These are phyloP conservation scores for Drosophila pegasa DNA, from an alignment of 2,888 invertebrate species.

Conservation along the genomic window DNA sequence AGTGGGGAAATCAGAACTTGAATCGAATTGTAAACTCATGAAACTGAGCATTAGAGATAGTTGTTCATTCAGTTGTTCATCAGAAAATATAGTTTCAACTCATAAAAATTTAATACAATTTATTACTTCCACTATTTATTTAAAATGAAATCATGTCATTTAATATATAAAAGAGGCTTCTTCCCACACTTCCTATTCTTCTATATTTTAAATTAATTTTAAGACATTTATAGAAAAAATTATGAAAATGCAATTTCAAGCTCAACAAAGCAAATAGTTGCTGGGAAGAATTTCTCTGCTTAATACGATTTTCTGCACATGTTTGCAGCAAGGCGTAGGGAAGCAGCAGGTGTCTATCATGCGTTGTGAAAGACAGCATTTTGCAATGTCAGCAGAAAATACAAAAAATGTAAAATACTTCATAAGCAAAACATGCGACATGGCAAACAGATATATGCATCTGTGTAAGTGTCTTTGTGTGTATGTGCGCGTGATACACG, in stretches of 20 bases:
- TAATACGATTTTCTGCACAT: constrained; percentile 32
- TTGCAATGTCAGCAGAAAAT: constrained; percentile 64
- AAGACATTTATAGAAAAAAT: background rate
- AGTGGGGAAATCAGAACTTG: too few species aligned
- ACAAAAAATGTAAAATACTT: constrained; percentile 19
- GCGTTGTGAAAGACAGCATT: constrained; percentile 40
- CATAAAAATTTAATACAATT: too few species aligned
- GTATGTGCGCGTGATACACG: constrained; percentile 43
- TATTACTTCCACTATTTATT: too few species aligned
- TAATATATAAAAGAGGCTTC: too few species aligned
- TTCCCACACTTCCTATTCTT: background rate
- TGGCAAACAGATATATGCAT: background rate
- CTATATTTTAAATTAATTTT: background rate
- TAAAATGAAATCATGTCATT: too few species aligned
- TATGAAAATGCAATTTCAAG: background rate
- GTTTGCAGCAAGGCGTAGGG: constrained; percentile 17
- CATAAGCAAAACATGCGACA: constrained; percentile 29
- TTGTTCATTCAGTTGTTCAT: too few species aligned
- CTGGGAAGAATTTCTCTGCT: background rate
- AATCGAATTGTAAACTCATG: background rate
- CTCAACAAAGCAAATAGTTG: background rate
- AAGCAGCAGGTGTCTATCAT: constrained; percentile 24
- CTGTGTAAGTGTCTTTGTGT: background rate
- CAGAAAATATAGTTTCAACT: too few species aligned
- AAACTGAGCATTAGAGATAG: too few species aligned